Evolutionary conservation across 2,888 invertebrate genomes (phyloP).

Genomic region (Octodonta nipae): DNA sequence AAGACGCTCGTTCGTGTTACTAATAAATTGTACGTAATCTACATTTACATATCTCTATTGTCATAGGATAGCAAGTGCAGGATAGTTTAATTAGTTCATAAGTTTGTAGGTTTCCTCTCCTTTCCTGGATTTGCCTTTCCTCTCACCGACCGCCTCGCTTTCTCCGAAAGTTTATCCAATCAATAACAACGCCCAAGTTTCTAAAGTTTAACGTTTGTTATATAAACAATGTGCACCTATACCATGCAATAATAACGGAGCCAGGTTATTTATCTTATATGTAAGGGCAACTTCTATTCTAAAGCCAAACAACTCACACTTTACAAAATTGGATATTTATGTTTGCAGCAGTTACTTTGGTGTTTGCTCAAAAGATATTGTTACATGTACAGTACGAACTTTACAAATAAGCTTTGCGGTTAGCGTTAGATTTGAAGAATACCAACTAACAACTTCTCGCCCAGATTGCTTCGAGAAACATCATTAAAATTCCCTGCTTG

Average conservation of each 20-base stretch:
- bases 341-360: constrained; percentile 16
- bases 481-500: too few species aligned
- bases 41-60: constrained; percentile 37
- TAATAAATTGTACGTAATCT: constrained; percentile 22
- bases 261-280: constrained; percentile 28
- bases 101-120: constrained; percentile 33
- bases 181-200: constrained; percentile 30
- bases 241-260: constrained; percentile 28
- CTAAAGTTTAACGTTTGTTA: constrained; percentile 35
- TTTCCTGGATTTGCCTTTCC: constrained; percentile 14
- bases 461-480: too few species aligned
- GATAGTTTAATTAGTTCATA: constrained; percentile 38
- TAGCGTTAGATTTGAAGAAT: too few species aligned
- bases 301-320: constrained; percentile 20
- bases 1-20: constrained; percentile 17
- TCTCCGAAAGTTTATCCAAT: constrained; percentile 31
- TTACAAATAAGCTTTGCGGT: too few species aligned
- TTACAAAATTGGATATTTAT: constrained; percentile 21
- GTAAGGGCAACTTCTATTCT: constrained; percentile 20
- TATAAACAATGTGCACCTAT: constrained; percentile 34
- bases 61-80: constrained; percentile 33
- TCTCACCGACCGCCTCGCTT: neutral
- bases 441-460: too few species aligned
- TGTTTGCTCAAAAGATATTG: constrained; percentile 14
- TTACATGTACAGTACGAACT: too few species aligned